Evolutionary conservation across 1,140 invertebrate species (phyloP), one percentile per base, ranked within the genome.

Genomic region (Pantala flavescens): DNA sequence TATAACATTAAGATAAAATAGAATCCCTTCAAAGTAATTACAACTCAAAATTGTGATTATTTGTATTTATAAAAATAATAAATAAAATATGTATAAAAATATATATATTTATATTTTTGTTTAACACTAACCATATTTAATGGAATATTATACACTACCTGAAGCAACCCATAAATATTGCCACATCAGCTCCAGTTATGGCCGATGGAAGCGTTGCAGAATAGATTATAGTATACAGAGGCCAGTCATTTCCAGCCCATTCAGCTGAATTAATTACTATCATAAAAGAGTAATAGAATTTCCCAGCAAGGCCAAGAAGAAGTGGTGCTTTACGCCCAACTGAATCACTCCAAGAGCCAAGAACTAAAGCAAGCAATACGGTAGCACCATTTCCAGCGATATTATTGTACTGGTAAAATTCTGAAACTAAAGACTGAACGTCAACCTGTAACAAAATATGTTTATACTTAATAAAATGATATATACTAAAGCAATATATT

Each of bases 281-380:
- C 88, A 91, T 90, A 0, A 84, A 74, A 0, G 91, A 92, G 78
- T 90, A 93, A 77, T 89, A 87, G 3, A 92, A 82, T 83, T 91
- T 92, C 14, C 91, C 90, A 5, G 86, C 74, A 0, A 93, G 79
- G 0, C 91, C 91, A 14, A 90, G 81, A 0, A 93, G 78, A 0
- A 93, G 77, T 0, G 90, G 87, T 7, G 90, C 76, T 80, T 91
- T 91, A n/a, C 90, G 81, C 0, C 90, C 90, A 7, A 87, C 81
- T 76, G 86, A 87, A 79, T 93, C 91, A 55, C 90, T 91, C 85
- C 91, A 93, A 16, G 91, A 87, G 0, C 91, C 91, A 23, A 91
- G 82, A 79, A 92, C 92, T 36, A 93, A 82, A 0, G 91, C 89
- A n/a, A 93, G 80, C 3, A 93, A 79, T 23, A 93, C 88, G 12